phyloP scores from a whole-genome alignment of 2,888 invertebrate species.

The Deilephila elpenor region DNA sequence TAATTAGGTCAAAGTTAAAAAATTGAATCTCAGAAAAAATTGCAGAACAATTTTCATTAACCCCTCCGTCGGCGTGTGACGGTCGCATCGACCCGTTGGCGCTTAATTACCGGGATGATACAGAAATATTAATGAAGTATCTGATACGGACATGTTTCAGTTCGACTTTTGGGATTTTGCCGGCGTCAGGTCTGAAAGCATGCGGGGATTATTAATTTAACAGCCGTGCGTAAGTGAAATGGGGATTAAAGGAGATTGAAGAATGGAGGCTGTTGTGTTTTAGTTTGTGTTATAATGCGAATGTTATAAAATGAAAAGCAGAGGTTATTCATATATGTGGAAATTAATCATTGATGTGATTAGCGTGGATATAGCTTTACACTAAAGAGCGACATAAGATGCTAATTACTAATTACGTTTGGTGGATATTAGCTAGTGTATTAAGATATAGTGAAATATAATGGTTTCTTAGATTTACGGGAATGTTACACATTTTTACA shows the following conservation, averaged over 20 bases:
- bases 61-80: constrained; percentile 53
- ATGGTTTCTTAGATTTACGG: too few species aligned
- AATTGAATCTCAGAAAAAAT: neutral
- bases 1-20: neutral
- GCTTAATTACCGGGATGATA: constrained; percentile 67
- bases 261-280: constrained; percentile 17
- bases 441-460: too few species aligned
- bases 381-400: too few species aligned
- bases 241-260: constrained; percentile 36
- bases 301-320: too few species aligned
- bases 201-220: constrained; percentile 56
- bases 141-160: constrained; percentile 68
- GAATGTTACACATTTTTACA: too few species aligned
- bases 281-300: neutral
- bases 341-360: too few species aligned
- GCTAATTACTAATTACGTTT: too few species aligned
- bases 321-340: too few species aligned
- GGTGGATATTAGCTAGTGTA: too few species aligned
- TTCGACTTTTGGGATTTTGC: constrained; percentile 55
- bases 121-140: constrained; percentile 78
- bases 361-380: too few species aligned
- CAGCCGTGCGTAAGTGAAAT: constrained; percentile 43
- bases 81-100: constrained; percentile 43
- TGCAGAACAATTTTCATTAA: constrained; percentile 37
- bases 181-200: constrained; percentile 47